Percentiles rank a stretch among this genome's conserved stretches.
Conservation (phyloP, 2,888 invertebrate species). For the Phymatocera aterrima region DNA sequence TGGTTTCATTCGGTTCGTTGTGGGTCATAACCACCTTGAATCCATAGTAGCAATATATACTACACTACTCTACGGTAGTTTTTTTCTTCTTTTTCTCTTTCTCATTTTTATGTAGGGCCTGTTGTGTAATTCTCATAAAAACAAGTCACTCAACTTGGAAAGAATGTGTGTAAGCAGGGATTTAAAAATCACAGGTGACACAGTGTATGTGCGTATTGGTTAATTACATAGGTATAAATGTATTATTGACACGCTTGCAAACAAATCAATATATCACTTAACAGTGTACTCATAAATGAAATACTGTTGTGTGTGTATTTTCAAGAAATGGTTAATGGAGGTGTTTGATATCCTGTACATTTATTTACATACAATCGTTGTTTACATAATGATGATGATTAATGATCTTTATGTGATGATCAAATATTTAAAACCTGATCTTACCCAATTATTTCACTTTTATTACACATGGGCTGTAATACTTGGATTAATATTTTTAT, state of each 20-base stretch:
- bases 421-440: neutral
- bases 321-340: conserved; percentile 18
- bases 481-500: neutral
- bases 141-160: conserved; percentile 37
- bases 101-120: conserved; percentile 21
- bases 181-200: conserved; percentile 32
- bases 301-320: conserved; percentile 29
- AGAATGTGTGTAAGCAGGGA: conserved; percentile 4
- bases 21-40: neutral
- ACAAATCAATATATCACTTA: conserved; percentile 10
- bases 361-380: conserved; percentile 22
- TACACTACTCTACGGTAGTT: neutral
- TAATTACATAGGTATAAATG: conserved; percentile 9
- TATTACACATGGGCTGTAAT: neutral
- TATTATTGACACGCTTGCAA: conserved; percentile 23
- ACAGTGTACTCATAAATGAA: too few relatives aligned
- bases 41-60: neutral
- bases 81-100: too few relatives aligned
- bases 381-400: conserved; percentile 27
- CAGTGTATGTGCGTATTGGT: neutral
- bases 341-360: neutral
- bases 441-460: conserved; percentile 23
- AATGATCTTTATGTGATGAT: neutral
- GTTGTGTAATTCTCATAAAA: conserved; percentile 26
- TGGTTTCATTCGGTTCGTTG: neutral